Evolutionary conservation across 2,888 invertebrate genomes (phyloP), one percentile per base, ranked within the genome.

Genomic region (Eupeodes luniger): DNA sequence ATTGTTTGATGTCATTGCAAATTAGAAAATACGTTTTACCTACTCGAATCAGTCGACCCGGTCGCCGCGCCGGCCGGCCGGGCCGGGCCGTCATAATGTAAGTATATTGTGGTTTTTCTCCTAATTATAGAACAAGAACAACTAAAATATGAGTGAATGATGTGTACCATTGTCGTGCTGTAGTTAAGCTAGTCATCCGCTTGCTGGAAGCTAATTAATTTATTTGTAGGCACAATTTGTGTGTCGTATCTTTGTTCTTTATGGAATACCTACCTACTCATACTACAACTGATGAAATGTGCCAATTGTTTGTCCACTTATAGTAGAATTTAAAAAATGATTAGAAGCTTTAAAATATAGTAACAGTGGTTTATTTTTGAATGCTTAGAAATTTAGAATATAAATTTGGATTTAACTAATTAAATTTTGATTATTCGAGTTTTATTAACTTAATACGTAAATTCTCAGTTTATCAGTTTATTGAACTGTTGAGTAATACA

Each of bases 171-270:
- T 9, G 57, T 27, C 55, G 16, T 16, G 40, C n/a, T 70, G 51
- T 9, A 69, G 10, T 51, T 44, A 10, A 53, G 55, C 27, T 27
- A 75, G 66, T 70, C 85, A 76, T 85, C 76, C 81, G 81, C 81
- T 80, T 76, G 81, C 81, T 80, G 51, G 70, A 80, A 66, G 66
- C 59, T 70, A 85, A 77, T 64, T 81, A 76, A 85, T 76, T 81
- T 76, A 76, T 85, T 85, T 80, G 70, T 70, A 70, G 16, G 16
- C 40, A 36, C 47, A 80, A 76, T 64, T 59, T 62, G 34, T 75
- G 44, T 67, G 66, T 62, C 6, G 27, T 69, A 36, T 53, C 36
- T 69, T 69, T 64, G 14, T 70, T 16, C 34, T 47, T 16, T 34
- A 10, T 69, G 62, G 62, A 19, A 40, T 34, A 16, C 27, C 3